Evolutionary conservation across 2,888 invertebrate species (phyloP), one percentile per base, ranked within the genome.

Genomic region (Tribolium freemani): DNA sequence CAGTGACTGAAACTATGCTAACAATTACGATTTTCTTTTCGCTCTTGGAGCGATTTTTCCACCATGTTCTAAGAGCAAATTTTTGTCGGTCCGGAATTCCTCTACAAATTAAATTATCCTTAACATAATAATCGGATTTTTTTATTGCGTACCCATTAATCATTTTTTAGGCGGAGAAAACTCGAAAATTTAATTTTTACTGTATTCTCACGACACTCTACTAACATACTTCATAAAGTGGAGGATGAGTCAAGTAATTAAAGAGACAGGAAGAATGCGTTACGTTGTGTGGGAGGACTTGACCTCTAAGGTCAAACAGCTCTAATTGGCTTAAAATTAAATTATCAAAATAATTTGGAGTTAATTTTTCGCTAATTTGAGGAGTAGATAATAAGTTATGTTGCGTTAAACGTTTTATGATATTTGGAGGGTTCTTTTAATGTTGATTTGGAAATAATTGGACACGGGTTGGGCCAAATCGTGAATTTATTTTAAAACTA

Each of bases 1-100:
- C n/a, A 30, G 58, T 11, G 13, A 56, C 20, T 30, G 46, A 26
- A 54, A 58, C 54, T 9, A 58, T 44, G 11, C 31, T 30, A 6
- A 45, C 61, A 26, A 74, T 45, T 30, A 73, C 56, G 8, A 73
- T 44, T 38, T 54, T 68, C 31, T 58, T 63, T 51, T 72, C 63
- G 10, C 21, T 50, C 13, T 26, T 69, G 3, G 69, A 53, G 11
- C 72, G 70, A 44, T 73, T 64, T 20, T 61, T 66, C 75, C 75
- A 75, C 64, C 73, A 73, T n/a, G 38, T 54, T 70, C 69, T 58
- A n/a, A 61, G 69, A 13, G 21, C 30, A 30, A 31, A 50, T 38
- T 51, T 51, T 50, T 10, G 10, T 51, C 48, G n/a, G 10, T 11
- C 26, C 48, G 60, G 60, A 11, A 60, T 46, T 46, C 26, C 46